Evolutionary conservation across 2,888 invertebrate genomes (phyloP).

Genomic region (Acleris cristana): DNA sequence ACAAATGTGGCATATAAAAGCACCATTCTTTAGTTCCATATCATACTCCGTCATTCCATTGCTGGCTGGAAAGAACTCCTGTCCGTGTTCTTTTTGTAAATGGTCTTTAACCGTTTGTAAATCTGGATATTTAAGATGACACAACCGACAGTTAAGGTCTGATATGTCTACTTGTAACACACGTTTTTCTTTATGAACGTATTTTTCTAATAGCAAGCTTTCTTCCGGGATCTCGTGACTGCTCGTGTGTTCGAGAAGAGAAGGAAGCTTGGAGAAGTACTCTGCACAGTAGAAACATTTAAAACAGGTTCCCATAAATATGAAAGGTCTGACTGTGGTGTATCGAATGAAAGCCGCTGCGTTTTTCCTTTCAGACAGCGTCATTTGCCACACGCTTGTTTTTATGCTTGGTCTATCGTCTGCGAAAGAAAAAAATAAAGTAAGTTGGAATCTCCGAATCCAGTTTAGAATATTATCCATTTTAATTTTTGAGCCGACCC

Average conservation of each 20-base stretch:
- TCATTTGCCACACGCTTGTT: slow-evolving; percentile 66
- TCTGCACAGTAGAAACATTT: slow-evolving; percentile 64
- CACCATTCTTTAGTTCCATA: slow-evolving; percentile 51
- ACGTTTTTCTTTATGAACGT: slow-evolving; percentile 55
- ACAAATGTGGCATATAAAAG: slow-evolving; percentile 59
- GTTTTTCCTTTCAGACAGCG: slow-evolving; percentile 57
- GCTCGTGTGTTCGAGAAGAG: slow-evolving; percentile 54
- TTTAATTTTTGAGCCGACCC: not conserved
- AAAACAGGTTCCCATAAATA: slow-evolving; percentile 61
- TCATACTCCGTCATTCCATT: slow-evolving; percentile 65
- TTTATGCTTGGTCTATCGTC: slow-evolving; percentile 39
- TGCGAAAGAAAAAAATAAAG: slow-evolving; percentile 44
- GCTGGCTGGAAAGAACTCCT: slow-evolving; percentile 48
- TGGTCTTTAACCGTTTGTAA: slow-evolving; percentile 52
- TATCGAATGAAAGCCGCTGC: slow-evolving; percentile 57
- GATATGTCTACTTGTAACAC: slow-evolving; percentile 61
- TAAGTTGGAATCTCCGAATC: slow-evolving; percentile 4
- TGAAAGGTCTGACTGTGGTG: slow-evolving; percentile 63
- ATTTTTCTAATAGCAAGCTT: slow-evolving; percentile 49
- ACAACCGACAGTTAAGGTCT: slow-evolving; percentile 55
- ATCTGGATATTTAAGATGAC: slow-evolving; percentile 45
- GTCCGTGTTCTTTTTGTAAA: slow-evolving; percentile 50
- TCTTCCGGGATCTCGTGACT: slow-evolving; percentile 47
- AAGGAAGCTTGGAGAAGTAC: slow-evolving; percentile 51
- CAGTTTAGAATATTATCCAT: not conserved